Conservation (phyloP, 2,797 vertebrate genomes). For the Synaphobranchus kaupii region DNA sequence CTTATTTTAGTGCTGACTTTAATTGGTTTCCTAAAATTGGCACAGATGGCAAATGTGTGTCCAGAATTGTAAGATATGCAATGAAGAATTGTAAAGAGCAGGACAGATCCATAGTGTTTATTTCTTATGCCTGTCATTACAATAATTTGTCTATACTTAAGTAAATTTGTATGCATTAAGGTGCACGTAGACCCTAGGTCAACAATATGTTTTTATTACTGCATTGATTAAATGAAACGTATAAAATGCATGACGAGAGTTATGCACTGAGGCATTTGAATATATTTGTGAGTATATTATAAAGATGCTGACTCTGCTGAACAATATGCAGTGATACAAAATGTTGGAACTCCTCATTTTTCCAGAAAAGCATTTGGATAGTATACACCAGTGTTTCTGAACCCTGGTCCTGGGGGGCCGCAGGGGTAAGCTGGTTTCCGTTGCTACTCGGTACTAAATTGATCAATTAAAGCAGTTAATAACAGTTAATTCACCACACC, state of each 20-base stretch:
- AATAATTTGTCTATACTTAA: neutral
- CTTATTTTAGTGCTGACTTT: neutral
- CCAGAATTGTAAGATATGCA: neutral
- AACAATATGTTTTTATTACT: neutral
- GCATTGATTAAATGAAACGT: too few species aligned
- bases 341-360: neutral
- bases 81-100: neutral
- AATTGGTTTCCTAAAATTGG: neutral
- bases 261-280: too few species aligned
- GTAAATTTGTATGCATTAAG: neutral
- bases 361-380: neutral
- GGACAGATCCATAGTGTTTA: neutral
- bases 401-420: too few species aligned
- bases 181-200: neutral
- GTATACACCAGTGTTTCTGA: too few species aligned
- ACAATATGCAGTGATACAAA: neutral
- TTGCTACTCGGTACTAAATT: too few species aligned
- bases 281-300: neutral
- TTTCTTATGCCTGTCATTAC: neutral
- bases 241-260: too few species aligned
- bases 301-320: neutral
- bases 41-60: neutral
- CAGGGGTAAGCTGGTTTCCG: too few species aligned
- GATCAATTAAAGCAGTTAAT: too few species aligned
- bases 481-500: too few species aligned